Percentiles rank a stretch among this genome's conserved stretches.
phyloP scores from a whole-genome alignment of 2,797 vertebrate genomes.

The Notamacropus eugenii region DNA sequence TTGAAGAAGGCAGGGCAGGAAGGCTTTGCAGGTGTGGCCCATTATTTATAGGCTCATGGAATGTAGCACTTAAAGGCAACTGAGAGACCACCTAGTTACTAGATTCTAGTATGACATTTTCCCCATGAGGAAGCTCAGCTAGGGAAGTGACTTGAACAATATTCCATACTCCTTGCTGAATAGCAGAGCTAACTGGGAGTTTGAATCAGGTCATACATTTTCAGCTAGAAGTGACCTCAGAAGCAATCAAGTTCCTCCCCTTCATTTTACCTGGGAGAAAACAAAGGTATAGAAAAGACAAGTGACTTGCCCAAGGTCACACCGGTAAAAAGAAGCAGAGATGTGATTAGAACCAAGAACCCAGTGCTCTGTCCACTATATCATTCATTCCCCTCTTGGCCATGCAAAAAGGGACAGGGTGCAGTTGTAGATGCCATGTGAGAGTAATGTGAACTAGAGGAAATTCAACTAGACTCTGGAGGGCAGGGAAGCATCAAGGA shows the following conservation, averaged over 20 bases:
- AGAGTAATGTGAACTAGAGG: neutral
- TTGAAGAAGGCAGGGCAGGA: neutral
- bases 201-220: neutral
- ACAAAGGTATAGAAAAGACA: too few species aligned
- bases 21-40: neutral
- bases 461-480: neutral
- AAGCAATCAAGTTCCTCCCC: neutral
- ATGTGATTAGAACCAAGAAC: too few species aligned
- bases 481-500: neutral
- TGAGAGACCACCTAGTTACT: neutral
- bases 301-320: too few species aligned
- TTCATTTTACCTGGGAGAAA: neutral
- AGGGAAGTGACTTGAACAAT: neutral
- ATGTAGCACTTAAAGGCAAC: neutral
- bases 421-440: neutral
- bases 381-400: neutral
- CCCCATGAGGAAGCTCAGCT: neutral
- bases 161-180: neutral
- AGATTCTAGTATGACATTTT: neutral
- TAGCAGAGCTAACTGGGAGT: neutral
- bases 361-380: neutral
- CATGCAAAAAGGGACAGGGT: neutral
- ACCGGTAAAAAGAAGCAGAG: too few species aligned
- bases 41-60: neutral
- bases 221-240: neutral